phyloP scores from a whole-genome alignment of 2,113 vertebrate genomes.

The Strix uralensis region DNA sequence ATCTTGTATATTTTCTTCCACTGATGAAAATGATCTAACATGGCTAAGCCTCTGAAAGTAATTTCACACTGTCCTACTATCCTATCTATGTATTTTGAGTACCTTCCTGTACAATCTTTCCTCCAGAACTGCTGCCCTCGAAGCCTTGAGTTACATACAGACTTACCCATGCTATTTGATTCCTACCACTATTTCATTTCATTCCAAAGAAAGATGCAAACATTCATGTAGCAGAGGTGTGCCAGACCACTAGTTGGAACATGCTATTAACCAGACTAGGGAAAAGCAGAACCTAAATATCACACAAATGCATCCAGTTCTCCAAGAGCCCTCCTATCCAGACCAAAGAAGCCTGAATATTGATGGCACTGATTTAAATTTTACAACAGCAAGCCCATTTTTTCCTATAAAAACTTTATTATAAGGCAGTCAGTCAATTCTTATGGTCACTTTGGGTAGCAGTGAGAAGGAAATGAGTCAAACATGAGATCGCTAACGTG shows the following conservation, averaged over 20 bases:
- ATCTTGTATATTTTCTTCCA: neutral
- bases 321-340: neutral
- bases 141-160: neutral
- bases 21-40: neutral
- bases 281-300: slow-evolving; percentile 19
- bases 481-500: neutral
- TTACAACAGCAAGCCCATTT: slow-evolving; percentile 21
- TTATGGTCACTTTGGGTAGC: neutral
- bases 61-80: neutral
- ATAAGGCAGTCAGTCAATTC: neutral
- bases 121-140: neutral
- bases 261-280: neutral
- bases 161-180: neutral
- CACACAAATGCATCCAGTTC: neutral
- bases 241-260: neutral
- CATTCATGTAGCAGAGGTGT: neutral
- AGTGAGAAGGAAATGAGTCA: neutral
- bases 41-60: neutral
- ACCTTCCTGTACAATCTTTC: neutral
- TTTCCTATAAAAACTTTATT: slow-evolving; percentile 7
- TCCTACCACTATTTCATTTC: neutral
- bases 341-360: slow-evolving; percentile 19
- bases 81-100: neutral
- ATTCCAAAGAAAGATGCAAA: neutral
- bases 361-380: slow-evolving; percentile 23